A percentile compares a stretch with the other conserved stretches of the same genome.
Evolutionary conservation across 2,888 invertebrate genomes (phyloP).

Genomic region (Archips xylosteana): DNA sequence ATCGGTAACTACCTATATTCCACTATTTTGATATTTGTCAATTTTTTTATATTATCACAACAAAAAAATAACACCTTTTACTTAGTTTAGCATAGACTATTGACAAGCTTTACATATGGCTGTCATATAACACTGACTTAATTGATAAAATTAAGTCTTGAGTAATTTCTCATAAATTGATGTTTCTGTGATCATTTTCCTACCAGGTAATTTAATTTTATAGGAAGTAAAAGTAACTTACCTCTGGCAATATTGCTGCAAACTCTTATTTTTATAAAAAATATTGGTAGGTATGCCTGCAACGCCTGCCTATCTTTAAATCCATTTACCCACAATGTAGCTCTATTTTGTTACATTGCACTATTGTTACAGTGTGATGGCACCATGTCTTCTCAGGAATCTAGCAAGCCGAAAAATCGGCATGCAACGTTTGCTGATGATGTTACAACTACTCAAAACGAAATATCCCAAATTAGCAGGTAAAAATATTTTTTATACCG

Average conservation of each 20-base stretch:
- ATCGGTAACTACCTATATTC: conserved; percentile 48
- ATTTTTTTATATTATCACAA: background rate
- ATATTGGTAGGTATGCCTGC: background rate
- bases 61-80: background rate
- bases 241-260: background rate
- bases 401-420: conserved; percentile 46
- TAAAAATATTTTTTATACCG: conserved; percentile 40
- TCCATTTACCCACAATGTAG: background rate
- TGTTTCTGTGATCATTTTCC: background rate
- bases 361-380: conserved; percentile 46
- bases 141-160: background rate
- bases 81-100: background rate
- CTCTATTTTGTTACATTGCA: background rate
- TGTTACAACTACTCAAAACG: conserved; percentile 52
- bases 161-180: background rate
- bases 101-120: background rate
- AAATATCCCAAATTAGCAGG: conserved; percentile 62
- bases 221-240: background rate
- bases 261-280: background rate
- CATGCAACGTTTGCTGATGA: conserved; percentile 57
- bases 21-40: background rate
- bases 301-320: background rate
- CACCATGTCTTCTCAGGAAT: conserved; percentile 48
- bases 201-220: background rate
- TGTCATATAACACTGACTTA: background rate